Evolutionary conservation across 2,113 vertebrate species (phyloP), one percentile per base, ranked within the genome.

Genomic region (Sciurus niger): DNA sequence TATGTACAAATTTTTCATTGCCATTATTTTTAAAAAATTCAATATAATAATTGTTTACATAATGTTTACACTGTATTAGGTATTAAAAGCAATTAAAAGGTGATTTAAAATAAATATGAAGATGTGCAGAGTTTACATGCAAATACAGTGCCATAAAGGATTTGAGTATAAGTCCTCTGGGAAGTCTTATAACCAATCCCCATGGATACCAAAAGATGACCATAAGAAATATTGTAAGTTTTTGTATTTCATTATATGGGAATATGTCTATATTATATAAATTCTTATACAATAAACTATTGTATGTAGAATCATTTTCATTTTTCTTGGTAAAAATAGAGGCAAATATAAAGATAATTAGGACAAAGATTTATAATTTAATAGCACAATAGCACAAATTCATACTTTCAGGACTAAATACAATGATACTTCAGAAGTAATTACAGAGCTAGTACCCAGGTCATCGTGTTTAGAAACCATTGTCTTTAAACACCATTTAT

Each of bases 181-280:
- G 46, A 48, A 37, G 43, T 32, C 18, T 22, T 48, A 8, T 1
- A 60, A 7, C 1, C 8, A 18, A 1, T 53, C 4, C 12, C 3
- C 5, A 32, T 53, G 25, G 8, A 32, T 20, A 11, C 12, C 28
- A 25, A 43, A 9, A 6, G 30, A 24, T 4, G 9, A 16, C 1
- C 25, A 8, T 34, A 82, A 10, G 76, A 25, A 80, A 82, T 51
- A 25, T 72, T 20, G 65, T 3, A 92, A 55, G 40, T 25, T 65
- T 77, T 48, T 73, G 16, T n/a, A 89, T 94, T 89, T 76, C 0
- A 40, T 32, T 51, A 20, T 65, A 20, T 88, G 7, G 43, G 80
- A 78, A 51, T 58, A 58, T 14, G 34, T 84, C 48, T 34, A 60
- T 55, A 55, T 73, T 58, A 58, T 51, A 37, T 14, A 90, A 40